These are phyloP conservation scores for Eospalax fontanierii DNA, from an alignment of 2,797 vertebrate species.

Conservation along the genomic window DNA sequence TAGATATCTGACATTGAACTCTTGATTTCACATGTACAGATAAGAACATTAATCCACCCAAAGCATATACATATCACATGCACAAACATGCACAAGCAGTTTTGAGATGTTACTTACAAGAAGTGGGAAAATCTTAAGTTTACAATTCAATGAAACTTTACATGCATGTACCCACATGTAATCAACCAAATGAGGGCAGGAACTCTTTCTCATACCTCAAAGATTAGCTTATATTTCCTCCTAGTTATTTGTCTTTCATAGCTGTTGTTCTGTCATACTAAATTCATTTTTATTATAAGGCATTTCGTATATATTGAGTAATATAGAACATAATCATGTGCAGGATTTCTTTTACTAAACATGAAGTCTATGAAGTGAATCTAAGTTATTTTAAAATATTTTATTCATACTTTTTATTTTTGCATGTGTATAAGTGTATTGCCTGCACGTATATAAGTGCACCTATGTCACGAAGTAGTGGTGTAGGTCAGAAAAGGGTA, in stretches of 20 bases:
- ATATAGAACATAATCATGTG: not conserved
- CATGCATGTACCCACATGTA: not conserved
- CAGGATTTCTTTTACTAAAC: not conserved
- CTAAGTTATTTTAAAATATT: not conserved
- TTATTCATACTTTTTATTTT: no score
- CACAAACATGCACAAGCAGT: no score
- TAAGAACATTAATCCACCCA: no score
- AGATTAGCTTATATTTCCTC: not conserved
- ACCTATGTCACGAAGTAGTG: no score
- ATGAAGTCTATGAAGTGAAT: constrained; percentile 43
- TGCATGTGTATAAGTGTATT: no score
- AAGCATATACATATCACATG: no score
- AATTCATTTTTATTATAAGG: not conserved
- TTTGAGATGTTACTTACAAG: not conserved
- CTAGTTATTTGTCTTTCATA: not conserved
- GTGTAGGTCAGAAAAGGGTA: no score
- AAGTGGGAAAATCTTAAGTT: not conserved
- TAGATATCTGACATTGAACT: no score
- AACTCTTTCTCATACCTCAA: not conserved
- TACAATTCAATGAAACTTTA: constrained; percentile 16
- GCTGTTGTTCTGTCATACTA: not conserved
- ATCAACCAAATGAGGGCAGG: not conserved
- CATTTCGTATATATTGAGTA: not conserved
- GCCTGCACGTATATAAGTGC: no score
- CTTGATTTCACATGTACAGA: no score